These are phyloP conservation scores for Auanema sp. DNA, from an alignment of 2,888 invertebrate species.

Conservation along the genomic window DNA sequence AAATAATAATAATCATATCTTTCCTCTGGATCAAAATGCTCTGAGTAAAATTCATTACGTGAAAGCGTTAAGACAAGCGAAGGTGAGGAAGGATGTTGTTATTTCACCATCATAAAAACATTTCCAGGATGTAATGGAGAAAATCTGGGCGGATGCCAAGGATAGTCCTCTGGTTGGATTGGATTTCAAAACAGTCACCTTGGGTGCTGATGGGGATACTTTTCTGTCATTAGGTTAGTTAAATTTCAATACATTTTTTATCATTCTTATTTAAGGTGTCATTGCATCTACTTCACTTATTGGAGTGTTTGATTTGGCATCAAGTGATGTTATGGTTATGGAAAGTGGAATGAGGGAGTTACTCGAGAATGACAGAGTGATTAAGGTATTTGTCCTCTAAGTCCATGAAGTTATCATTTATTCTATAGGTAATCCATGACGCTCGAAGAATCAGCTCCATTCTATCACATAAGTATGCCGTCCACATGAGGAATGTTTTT, in stretches of 20 bases:
- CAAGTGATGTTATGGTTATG: constrained; percentile 55
- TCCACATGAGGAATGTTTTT: constrained; percentile 58
- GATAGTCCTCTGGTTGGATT: constrained; percentile 73
- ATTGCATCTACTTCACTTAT: constrained; percentile 69
- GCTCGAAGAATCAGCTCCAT: constrained; percentile 51
- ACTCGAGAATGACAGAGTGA: constrained; percentile 51
- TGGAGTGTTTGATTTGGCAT: constrained; percentile 60
- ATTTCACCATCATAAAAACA: not conserved
- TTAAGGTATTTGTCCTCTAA: constrained; percentile 41
- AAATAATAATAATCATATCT: constrained; percentile 55
- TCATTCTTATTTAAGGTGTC: constrained; percentile 15
- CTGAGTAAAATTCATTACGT: constrained; percentile 54
- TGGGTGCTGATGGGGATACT: constrained; percentile 78
- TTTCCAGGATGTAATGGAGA: constrained; percentile 46
- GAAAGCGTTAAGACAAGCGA: constrained; percentile 59
- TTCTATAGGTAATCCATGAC: constrained; percentile 55
- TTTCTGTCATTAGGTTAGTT: constrained; percentile 78
- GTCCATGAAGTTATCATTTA: constrained; percentile 1
- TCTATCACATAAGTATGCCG: constrained; percentile 56
- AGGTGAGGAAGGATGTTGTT: constrained; percentile 22
- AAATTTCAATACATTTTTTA: not conserved
- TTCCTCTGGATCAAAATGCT: constrained; percentile 56
- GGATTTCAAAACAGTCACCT: constrained; percentile 89
- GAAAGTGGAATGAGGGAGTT: constrained; percentile 60
- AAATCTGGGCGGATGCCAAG: constrained; percentile 49